A percentile compares a stretch with the other conserved stretches of the same genome.
These are phyloP conservation scores for Telmatherina bonti DNA, from an alignment of 2,797 vertebrate genomes.

Conservation along the genomic window DNA sequence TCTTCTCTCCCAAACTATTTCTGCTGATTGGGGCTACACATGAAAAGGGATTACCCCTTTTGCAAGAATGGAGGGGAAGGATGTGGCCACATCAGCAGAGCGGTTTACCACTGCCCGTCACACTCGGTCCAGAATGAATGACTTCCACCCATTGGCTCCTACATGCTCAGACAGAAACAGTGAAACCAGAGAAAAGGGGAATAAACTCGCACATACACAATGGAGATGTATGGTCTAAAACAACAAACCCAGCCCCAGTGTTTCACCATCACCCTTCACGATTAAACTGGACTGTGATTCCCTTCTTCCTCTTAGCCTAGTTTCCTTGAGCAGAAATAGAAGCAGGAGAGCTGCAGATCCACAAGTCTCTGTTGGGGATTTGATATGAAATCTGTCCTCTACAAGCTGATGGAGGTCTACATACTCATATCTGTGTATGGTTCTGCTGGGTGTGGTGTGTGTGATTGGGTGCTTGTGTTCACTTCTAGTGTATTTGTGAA, in stretches of 20 bases:
- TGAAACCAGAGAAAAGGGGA: conserved; percentile 65
- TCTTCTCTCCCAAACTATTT: conserved; percentile 67
- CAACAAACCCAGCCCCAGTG: conserved; percentile 39
- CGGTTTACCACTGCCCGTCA: conserved; percentile 67
- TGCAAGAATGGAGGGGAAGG: conserved; percentile 54
- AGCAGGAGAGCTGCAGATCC: conserved; percentile 60
- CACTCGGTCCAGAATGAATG: conserved; percentile 69
- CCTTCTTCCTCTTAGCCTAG: conserved; percentile 79
- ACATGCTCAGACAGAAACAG: conserved; percentile 30
- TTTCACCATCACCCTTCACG: conserved; percentile 36
- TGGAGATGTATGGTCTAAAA: conserved; percentile 55
- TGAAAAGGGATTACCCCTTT: conserved; percentile 65
- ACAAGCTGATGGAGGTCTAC: conserved; percentile 34
- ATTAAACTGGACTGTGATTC: conserved; percentile 65
- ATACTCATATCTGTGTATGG: conserved; percentile 19
- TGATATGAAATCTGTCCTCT: conserved; percentile 74
- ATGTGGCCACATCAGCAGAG: conserved; percentile 75
- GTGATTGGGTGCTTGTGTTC: conserved; percentile 25
- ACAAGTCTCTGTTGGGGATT: conserved; percentile 67
- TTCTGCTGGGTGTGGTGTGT: conserved; percentile 15
- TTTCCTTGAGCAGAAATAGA: conserved; percentile 84
- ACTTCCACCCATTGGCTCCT: conserved; percentile 71
- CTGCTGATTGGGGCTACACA: conserved; percentile 59
- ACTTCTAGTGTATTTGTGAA: conserved; percentile 38
- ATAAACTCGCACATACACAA: conserved; percentile 41